Evolutionary conservation across 2,113 vertebrate species (phyloP), one percentile per base, ranked within the genome.

Genomic region (Cryptomyrus ogoouensis): DNA sequence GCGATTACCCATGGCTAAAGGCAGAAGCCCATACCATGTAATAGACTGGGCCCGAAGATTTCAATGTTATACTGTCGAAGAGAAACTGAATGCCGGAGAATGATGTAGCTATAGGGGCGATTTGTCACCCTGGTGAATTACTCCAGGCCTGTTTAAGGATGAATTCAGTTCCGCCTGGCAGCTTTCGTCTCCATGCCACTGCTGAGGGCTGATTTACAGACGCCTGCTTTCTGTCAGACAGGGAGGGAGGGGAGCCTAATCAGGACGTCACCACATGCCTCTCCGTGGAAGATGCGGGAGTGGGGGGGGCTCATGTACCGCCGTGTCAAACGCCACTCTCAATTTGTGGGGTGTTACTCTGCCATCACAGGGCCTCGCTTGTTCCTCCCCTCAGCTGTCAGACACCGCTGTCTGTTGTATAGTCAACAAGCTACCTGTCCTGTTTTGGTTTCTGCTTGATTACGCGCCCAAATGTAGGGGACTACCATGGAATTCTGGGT

Each of bases 131-230:
- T 93, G 44, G 27, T 50, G 89, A 93, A 93, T 89, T 92, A 83
- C 93, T 92, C 92, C 94, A 93, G 89, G 92, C 35, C 77, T 70
- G 42, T 89, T 90, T 90, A 19, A 50, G 84, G 86, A 90, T 24
- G 1, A 47, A 80, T 88, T 83, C 90, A 80, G 88, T 89, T 62
- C 88, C 91, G 53, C 90, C 66, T 90, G 91, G 92, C 92, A 93
- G 92, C 83, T 19, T 19, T 84, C 27, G 6, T 91, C 89, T 92
- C 90, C 88, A 92, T 93, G 92, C 90, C 90, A 91, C 83, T 88
- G 85, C 90, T 90, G 56, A 83, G 85, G 13, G 2, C 24, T 93
- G 93, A 94, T 95, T 94, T 93, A 94, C 91, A 53, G 90, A 90
- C 3, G 83, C 89, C 89, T 86, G 93, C 91, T 91, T 93, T 91